Percentiles rank a stretch among this genome's conserved stretches.
Conservation (phyloP, 1,140 invertebrate genomes). For the Lasaia peninsularis region DNA sequence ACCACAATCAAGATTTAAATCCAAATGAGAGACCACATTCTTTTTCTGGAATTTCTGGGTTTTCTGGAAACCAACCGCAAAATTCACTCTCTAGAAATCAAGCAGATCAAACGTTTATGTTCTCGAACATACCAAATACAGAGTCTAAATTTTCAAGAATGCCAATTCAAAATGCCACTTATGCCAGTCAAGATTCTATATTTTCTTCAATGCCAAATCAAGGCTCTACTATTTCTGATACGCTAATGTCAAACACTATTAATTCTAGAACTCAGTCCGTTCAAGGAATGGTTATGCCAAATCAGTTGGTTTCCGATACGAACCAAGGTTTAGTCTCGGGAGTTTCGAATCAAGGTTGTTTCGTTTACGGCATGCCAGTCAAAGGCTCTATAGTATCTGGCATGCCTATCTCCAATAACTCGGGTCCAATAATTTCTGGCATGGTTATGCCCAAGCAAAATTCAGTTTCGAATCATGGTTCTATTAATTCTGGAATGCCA, state of each 20-base stretch:
- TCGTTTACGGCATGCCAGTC: slow-evolving; percentile 13
- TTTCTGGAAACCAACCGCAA: not conserved
- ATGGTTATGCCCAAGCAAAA: slow-evolving; percentile 19
- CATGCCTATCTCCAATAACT: slow-evolving; percentile 17
- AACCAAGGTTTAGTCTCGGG: slow-evolving; percentile 26
- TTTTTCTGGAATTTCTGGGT: not conserved
- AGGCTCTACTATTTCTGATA: slow-evolving; percentile 11
- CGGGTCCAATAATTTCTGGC: slow-evolving; percentile 31
- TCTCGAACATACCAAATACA: not conserved
- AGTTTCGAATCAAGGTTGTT: slow-evolving; percentile 9
- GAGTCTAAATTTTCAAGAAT: not conserved
- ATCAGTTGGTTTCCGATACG: slow-evolving; percentile 5
- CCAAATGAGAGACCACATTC: not conserved
- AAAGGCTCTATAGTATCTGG: slow-evolving; percentile 19
- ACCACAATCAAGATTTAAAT: not conserved
- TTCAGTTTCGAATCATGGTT: slow-evolving; percentile 25
- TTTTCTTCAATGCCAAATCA: slow-evolving; percentile 2
- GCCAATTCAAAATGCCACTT: slow-evolving; percentile 1
- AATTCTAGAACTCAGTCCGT: not conserved
- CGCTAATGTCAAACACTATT: not conserved
- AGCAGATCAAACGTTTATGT: not conserved
- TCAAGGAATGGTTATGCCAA: slow-evolving; percentile 11
- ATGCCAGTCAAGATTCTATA: slow-evolving; percentile 6
- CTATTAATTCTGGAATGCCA: slow-evolving; percentile 28
- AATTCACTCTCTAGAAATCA: not conserved